Evolutionary conservation across 2,797 vertebrate genomes (phyloP).

Genomic region (Taeniopygia guttata): DNA sequence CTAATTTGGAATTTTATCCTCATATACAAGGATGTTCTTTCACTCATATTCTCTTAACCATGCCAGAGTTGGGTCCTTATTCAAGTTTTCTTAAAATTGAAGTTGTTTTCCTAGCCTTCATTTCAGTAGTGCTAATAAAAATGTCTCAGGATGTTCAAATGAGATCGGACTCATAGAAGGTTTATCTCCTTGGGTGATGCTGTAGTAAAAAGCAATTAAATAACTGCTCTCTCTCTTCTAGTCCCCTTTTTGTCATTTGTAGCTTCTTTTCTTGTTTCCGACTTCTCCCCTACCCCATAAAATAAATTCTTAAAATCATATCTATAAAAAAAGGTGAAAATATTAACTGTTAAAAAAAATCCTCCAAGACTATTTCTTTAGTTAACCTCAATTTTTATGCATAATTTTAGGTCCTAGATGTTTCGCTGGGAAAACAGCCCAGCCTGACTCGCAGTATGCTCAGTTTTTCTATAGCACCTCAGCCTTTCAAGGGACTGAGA

Average conservation of each 20-base stretch:
- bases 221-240: neutral
- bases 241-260: neutral
- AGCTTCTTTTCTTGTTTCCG: neutral
- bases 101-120: neutral
- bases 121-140: neutral
- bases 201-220: neutral
- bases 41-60: neutral
- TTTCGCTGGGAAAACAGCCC: neutral
- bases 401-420: neutral
- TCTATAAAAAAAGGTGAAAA: neutral
- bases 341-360: neutral
- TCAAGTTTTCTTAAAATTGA: neutral
- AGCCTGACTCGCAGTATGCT: neutral
- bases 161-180: neutral
- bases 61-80: neutral
- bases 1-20: neutral
- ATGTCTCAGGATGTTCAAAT: neutral
- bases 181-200: neutral
- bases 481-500: neutral
- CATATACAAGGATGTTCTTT: neutral
- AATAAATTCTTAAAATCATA: neutral
- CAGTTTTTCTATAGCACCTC: neutral
- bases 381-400: neutral
- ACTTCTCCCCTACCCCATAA: neutral
- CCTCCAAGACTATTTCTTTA: neutral